These are phyloP conservation scores for Mythimna loreyi DNA, from an alignment of 2,888 invertebrate species.

Conservation along the genomic window DNA sequence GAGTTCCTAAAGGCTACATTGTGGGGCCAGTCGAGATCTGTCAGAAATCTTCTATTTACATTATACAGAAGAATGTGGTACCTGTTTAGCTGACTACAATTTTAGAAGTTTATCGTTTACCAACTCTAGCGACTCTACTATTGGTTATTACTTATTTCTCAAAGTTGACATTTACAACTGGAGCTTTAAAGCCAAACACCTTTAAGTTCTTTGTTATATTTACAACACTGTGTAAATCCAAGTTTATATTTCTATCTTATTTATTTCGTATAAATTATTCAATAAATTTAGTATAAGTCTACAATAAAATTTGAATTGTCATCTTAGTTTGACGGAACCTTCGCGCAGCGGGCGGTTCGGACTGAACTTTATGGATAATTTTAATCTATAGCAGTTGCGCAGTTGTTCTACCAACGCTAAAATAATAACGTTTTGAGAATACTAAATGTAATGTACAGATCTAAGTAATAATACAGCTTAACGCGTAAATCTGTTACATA, in stretches of 20 bases:
- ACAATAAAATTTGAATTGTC: conserved; percentile 26
- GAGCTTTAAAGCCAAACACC: conserved; percentile 45
- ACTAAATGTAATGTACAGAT: conserved; percentile 40
- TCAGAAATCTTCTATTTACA: conserved; percentile 36
- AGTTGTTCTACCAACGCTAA: conserved; percentile 54
- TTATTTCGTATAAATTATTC: conserved; percentile 48
- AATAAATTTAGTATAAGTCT: conserved; percentile 15
- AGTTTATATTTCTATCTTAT: conserved; percentile 46
- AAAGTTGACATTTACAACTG: conserved; percentile 51
- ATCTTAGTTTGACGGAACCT: conserved; percentile 43
- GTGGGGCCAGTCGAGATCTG: conserved; percentile 16
- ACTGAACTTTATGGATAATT: conserved; percentile 44
- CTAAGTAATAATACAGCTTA: conserved; percentile 28
- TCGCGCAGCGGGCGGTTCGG: conserved; percentile 9
- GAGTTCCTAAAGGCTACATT: conserved; percentile 18
- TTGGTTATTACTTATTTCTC: conserved; percentile 23
- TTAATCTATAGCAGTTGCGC: conserved; percentile 53
- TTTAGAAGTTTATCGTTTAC: conserved; percentile 36
- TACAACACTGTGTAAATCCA: conserved; percentile 53
- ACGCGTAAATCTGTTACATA: conserved; percentile 33
- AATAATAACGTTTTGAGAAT: conserved; percentile 53
- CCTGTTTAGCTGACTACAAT: conserved; percentile 16
- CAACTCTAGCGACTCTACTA: conserved; percentile 10
- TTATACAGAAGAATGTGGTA: conserved; percentile 23
- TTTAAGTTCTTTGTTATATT: conserved; percentile 44